Evolutionary conservation across 2,113 vertebrate genomes (phyloP), one percentile per base, ranked within the genome.

Genomic region (Zingel zingel): DNA sequence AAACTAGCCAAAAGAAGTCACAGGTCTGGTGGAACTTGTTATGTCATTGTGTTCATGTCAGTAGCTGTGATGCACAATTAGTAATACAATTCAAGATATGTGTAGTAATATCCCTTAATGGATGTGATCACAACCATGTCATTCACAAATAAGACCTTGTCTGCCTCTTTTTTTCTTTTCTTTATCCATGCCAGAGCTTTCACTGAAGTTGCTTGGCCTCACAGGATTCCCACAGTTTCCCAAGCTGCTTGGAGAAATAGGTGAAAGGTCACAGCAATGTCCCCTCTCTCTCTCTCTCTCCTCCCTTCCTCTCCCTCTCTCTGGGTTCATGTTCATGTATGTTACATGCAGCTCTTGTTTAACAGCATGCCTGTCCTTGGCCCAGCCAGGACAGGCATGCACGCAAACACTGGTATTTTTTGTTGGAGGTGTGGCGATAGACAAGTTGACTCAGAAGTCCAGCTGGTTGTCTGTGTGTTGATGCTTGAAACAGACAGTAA

Each of bases 211-310:
- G 51, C 25, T 50, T 36, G 58, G 21, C 65, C 82, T 88, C 30
- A 25, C 39, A 62, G 25, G 51, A 85, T 87, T 92, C 85, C 85
- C 83, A 75, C 76, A 88, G 77, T 71, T 88, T 87, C 61, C 58
- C 51, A 57, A 73, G 82, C 71, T 62, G 72, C 45, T 80, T 84
- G 70, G 53, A 69, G 59, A 94, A 93, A 72, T 89, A 57, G 87
- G 94, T 77, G 78, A 94, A 91, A 91, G 93, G 86, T 94, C 76
- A 93, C 27, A 30, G 61, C 47, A 21, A 7, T 45, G 68, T 51
- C 66, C 71, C 21, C 47, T 4, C 21, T 19, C 25, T 58, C 54
- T 25, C 6, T 10, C 48, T 7, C 19, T 6, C 51, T 16, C 8
- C 21, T 19, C 25, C 64, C 54, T 25, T 8, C 15, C 1, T 19